Base-by-base conservation (phyloP, 2,797 vertebrate species). In the Cyprinella venusta region DNA sequence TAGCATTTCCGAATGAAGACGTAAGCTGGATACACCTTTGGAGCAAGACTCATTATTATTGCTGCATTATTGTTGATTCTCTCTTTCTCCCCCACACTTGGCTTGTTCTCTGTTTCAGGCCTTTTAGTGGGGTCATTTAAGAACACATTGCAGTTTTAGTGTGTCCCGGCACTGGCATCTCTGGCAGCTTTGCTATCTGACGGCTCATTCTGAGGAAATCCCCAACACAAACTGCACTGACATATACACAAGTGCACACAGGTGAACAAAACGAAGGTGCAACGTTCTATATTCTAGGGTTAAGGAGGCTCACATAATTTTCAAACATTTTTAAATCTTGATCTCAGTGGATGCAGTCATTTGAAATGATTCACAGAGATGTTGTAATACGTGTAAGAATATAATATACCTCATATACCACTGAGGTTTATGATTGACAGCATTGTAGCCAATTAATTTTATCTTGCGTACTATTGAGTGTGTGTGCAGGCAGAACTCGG, bases 61-160 rank as follows among this genome's bases (percentile, higher is more conserved):
- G 64, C 50, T 26, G 10, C 26, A 48, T 59, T 61, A 36, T 63
- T 64, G 69, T 38, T 6, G 30, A 65, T 81, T 81, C n/a, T 30
- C 45, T 75, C 36, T 65, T 63, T 74, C 59, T 75, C 80, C 80
- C 16, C 80, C 59, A 40, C 45, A 15, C 33, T 74, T 72, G 26
- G 79, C 68, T 72, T 81, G 69, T 63, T 65, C 15, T 74, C 45
- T 65, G 21, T 30, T 16, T 15, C 3, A 72, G 80, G 59, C 33
- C n/a, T 65, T 52, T 65, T 65, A 81, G n/a, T 65, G 42, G 30
- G 70, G 80, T 81, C 74, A 81, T 74, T 75, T 75, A 54, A 81
- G 59, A 81, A 64, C 79, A 81, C 42, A 54, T 48, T 40, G 19
- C 59, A 75, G 45, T 65, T 81, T 74, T 74, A 72, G 13, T 48